Conservation (phyloP, 2,888 invertebrate genomes). For the Pseudanteris insignis region DNA sequence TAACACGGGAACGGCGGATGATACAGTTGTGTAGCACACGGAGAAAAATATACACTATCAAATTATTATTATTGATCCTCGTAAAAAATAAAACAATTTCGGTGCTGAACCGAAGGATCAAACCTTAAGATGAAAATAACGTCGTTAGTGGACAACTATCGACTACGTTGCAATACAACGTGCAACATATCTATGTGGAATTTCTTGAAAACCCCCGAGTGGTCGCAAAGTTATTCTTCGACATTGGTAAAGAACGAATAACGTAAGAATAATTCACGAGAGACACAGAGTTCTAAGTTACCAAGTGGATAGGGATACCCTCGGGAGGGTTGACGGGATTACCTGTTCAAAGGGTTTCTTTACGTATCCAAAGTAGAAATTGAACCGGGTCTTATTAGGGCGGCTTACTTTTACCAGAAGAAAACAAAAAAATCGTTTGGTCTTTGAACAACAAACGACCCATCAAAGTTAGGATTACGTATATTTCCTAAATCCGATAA, state of each 20-base stretch:
- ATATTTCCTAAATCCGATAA: neutral
- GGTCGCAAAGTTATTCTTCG: slow-evolving; percentile 8
- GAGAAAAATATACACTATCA: too few relatives aligned
- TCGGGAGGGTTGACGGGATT: slow-evolving; percentile 35
- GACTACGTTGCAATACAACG: too few relatives aligned
- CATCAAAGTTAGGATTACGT: neutral
- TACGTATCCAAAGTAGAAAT: slow-evolving; percentile 16
- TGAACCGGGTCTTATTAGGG: slow-evolving; percentile 30
- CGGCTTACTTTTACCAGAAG: slow-evolving; percentile 17
- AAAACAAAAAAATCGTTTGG: slow-evolving; percentile 10
- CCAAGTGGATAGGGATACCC: slow-evolving; percentile 32
- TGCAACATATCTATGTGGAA: neutral
- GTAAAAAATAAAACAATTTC: too few relatives aligned
- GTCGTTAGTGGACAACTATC: too few relatives aligned
- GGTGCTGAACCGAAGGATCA: too few relatives aligned
- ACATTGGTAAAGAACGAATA: slow-evolving; percentile 19
- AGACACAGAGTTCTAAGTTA: slow-evolving; percentile 17
- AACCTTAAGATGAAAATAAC: too few relatives aligned
- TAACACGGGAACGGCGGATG: too few relatives aligned
- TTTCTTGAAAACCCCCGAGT: slow-evolving; percentile 12
- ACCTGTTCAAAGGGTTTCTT: slow-evolving; percentile 39
- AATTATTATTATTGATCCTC: too few relatives aligned
- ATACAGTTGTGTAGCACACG: too few relatives aligned
- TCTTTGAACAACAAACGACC: neutral
- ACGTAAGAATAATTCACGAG: slow-evolving; percentile 31